Evolutionary conservation across 2,888 invertebrate genomes (phyloP), one percentile per base, ranked within the genome.

Genomic region (Acrobasis suavella): DNA sequence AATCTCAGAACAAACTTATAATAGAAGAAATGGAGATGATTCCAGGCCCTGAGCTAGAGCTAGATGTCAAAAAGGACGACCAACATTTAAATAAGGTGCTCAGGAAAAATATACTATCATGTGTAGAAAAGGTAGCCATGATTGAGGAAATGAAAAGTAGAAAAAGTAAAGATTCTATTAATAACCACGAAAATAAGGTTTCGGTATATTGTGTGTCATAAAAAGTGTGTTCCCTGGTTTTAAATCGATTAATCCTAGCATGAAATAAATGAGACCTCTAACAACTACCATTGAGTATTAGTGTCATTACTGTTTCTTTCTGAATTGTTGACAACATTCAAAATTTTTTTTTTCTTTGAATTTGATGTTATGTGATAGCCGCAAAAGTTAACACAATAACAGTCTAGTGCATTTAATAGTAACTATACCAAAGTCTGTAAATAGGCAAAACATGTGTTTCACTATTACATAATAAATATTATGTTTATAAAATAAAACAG

Each of bases 91-190:
- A 91, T 73, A 83, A 86, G 62, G 75, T 86, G 52, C 73, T 92
- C 67, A 78, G 82, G 70, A 86, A 86, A 72, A 92, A 92, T 72
- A 92, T 92, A 67, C 72, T 86, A 46, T 91, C 91, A 22, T 92
- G 92, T 68, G 86, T 87, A 61, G 90, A 92, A 70, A 92, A 92
- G 78, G 89, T 89, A 62, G 86, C 91, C 52, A 72, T 83, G 46
- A 91, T 92, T 64, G 90, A 91, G 73, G 89, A 89, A 72, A 79
- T 90, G 80, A 92, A 88, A 82, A 85, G 73, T 65, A 83, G 81
- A 75, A 81, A 77, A 50, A 84, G 16, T 55, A 62, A 37, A 55
- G 50, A 80, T 77, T 83, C 83, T 68, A 66, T 71, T 63, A 81
- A 75, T 72, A 73, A 73, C 68, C 70, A 68, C 69, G 81, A 82